phyloP scores from a whole-genome alignment of 37 sponge, comb jelly and placozoan species.

The Crambe crambe region DNA sequence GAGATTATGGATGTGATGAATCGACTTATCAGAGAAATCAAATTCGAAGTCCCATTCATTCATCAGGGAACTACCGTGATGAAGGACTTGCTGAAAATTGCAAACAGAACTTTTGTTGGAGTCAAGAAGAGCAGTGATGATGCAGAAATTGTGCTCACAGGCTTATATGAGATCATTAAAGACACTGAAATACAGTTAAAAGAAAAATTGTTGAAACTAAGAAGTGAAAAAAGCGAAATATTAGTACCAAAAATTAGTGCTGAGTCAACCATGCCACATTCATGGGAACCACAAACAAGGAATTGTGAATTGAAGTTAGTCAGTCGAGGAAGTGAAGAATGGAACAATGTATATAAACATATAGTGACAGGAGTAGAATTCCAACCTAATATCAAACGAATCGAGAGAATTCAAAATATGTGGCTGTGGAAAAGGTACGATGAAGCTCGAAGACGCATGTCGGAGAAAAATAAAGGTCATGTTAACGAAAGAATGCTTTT shows the following conservation, averaged over 20 bases:
- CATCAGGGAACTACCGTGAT: background rate
- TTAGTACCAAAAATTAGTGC: background rate
- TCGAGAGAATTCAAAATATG: constrained; percentile 69
- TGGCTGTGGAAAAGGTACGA: constrained; percentile 73
- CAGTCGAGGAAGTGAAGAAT: constrained; percentile 13
- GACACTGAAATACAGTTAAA: background rate
- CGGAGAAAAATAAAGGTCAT: constrained; percentile 25
- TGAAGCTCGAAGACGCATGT: constrained; percentile 42
- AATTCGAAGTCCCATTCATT: background rate
- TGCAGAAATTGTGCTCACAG: background rate
- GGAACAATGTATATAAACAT: background rate
- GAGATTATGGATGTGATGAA: background rate
- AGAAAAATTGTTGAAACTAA: background rate
- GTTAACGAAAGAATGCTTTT: constrained; percentile 62
- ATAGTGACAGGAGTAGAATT: constrained; percentile 29
- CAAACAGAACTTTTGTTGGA: constrained; percentile 1
- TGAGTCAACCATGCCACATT: background rate
- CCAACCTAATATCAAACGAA: background rate
- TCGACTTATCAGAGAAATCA: background rate
- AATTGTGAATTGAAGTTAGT: constrained; percentile 19
- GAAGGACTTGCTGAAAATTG: background rate
- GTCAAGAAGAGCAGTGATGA: background rate
- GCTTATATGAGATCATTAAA: background rate
- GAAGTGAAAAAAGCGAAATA: background rate
- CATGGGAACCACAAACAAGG: constrained; percentile 39